Evolutionary conservation across 2,113 vertebrate genomes (phyloP), one percentile per base, ranked within the genome.

Genomic region (Seriola rivoliana): DNA sequence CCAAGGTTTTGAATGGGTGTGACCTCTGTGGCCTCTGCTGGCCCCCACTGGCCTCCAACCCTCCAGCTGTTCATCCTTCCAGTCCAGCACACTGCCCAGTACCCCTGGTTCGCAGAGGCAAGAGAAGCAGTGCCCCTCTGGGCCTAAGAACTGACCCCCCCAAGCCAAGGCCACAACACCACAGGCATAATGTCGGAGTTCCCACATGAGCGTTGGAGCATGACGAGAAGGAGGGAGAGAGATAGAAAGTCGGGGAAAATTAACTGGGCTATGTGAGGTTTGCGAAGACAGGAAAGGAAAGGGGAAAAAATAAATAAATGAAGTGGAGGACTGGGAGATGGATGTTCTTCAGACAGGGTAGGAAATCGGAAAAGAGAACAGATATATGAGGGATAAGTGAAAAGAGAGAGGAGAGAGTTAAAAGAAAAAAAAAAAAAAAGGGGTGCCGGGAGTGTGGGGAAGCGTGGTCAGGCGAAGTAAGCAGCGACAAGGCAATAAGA

Each of bases 1-100:
- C 89, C 88, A 80, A 79, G 85, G 87, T 81, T 91, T 93, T 93
- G 89, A 95, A 95, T 94, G 90, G 90, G 74, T 81, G 84, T 93
- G 93, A 95, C 94, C 94, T 91, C 84, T 54, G 63, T 91, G 92
- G 83, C 88, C 92, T 75, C 93, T 82, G 77, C 75, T 52, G 74
- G 86, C 88, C 88, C 86, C 84, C 79, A 87, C 85, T 88, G 92
- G 85, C 85, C 90, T 89, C 86, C 86, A 89, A 85, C 75, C 84
- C 54, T 89, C 87, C 89, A 88, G 87, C 84, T 90, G 82, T 90
- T 90, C 87, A 78, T 90, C 91, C 74, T 86, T 86, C 88, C 73
- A 91, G 68, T 63, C 76, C 86, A 78, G 71, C 75, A 76, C 82
- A 81, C 80, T 85, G 88, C 85, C 88, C 86, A 82, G 75, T 86